Evolutionary conservation across 2,113 vertebrate species (phyloP).

Genomic region (Riparia riparia): DNA sequence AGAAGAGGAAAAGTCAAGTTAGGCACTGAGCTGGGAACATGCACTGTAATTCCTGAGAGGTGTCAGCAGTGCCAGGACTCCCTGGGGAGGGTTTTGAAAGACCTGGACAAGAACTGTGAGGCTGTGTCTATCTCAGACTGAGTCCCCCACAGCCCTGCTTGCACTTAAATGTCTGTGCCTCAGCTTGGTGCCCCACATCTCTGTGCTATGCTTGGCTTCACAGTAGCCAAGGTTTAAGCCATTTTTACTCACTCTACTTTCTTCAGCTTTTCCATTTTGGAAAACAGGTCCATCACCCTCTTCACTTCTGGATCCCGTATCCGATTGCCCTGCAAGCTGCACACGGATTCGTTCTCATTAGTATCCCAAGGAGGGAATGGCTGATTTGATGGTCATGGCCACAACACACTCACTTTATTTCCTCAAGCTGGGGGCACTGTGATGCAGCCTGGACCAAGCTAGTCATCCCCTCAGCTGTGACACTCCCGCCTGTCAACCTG

Average conservation of each 20-base stretch:
- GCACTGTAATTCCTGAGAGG: neutral
- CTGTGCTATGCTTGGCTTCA: neutral
- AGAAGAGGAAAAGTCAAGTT: neutral
- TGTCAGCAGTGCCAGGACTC: neutral
- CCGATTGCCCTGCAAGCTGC: slow-evolving; percentile 85
- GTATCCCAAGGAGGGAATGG: accelerated
- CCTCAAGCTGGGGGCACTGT: slow-evolving; percentile 79
- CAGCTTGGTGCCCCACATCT: neutral
- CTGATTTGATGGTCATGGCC: neutral
- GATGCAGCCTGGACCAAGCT: slow-evolving; percentile 76
- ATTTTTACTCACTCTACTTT: slow-evolving; percentile 79
- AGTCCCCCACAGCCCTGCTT: neutral
- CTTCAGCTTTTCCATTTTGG: slow-evolving; percentile 71
- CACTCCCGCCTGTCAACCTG: slow-evolving; percentile 80
- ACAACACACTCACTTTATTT: slow-evolving; percentile 82
- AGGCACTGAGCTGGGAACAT: neutral
- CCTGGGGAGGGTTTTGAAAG: neutral
- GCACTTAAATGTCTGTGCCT: neutral
- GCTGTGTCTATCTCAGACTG: neutral
- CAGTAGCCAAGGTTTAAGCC: neutral
- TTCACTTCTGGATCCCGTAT: slow-evolving; percentile 76
- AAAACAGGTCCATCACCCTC: slow-evolving; percentile 69
- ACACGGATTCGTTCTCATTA: neutral
- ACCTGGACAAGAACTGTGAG: neutral
- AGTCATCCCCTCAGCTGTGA: slow-evolving; percentile 79